Evolutionary conservation across 2,797 vertebrate species (phyloP).

Genomic region (Cirrhinus mrigala): DNA sequence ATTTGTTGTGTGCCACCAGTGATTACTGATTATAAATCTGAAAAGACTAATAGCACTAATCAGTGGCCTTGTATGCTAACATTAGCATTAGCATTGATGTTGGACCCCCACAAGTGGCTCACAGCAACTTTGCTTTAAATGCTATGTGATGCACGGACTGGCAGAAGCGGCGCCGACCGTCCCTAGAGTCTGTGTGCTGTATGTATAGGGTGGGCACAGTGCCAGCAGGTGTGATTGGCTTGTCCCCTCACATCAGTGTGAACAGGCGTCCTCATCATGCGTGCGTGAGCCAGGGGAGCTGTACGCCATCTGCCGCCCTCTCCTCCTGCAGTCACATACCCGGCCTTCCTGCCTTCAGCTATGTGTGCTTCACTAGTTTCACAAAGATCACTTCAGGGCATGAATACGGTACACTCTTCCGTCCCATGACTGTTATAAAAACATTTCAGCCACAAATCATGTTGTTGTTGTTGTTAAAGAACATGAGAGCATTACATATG

Average conservation of each 20-base stretch:
- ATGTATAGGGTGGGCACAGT: conserved; percentile 45
- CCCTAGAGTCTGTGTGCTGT: conserved; percentile 43
- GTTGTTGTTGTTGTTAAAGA: neutral
- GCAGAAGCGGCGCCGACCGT: conserved; percentile 3
- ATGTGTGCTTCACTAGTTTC: conserved; percentile 33
- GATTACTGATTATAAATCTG: conserved; percentile 37
- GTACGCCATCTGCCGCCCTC: conserved; percentile 62
- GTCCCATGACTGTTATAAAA: neutral
- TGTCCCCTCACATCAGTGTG: conserved; percentile 67
- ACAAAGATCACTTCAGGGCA: conserved; percentile 8
- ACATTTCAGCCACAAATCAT: neutral
- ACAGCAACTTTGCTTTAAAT: conserved; percentile 26
- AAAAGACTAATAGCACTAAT: conserved; percentile 55
- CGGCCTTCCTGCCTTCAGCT: conserved; percentile 41
- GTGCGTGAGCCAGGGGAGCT: conserved; percentile 56
- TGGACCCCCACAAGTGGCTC: conserved; percentile 10
- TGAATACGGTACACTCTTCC: neutral
- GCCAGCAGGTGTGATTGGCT: conserved; percentile 69
- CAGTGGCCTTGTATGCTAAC: conserved; percentile 49
- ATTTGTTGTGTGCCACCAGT: neutral
- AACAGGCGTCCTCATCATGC: conserved; percentile 64
- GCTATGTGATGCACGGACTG: conserved; percentile 31
- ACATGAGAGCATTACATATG: neutral
- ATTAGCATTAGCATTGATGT: conserved; percentile 44
- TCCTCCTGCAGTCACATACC: conserved; percentile 45